Evolutionary conservation across 2,797 vertebrate genomes (phyloP).

Genomic region (Heliangelus exortis): DNA sequence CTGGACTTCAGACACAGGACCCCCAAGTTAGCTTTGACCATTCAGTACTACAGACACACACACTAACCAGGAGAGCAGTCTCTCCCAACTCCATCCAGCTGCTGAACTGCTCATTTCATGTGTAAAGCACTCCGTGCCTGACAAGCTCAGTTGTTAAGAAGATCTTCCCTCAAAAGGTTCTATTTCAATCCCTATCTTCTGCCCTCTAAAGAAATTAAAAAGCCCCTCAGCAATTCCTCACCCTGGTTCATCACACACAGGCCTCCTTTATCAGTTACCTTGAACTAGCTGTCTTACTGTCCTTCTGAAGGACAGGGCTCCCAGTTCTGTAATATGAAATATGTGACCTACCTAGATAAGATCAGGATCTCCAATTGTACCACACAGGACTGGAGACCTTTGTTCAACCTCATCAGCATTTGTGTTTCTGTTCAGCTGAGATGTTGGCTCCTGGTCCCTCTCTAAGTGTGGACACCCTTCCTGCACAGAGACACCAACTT

Average conservation of each 20-base stretch:
- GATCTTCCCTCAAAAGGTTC: not conserved
- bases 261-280: not conserved
- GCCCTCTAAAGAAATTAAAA: not conserved
- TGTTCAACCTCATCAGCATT: not conserved
- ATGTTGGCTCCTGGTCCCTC: not conserved
- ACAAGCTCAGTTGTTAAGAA: not conserved
- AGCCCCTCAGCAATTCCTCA: not conserved
- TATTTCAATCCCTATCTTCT: not conserved
- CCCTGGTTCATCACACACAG: not conserved
- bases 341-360: rapidly evolving
- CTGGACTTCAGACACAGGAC: not conserved
- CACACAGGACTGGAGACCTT: not conserved
- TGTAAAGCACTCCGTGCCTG: not conserved
- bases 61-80: not conserved
- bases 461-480: not conserved
- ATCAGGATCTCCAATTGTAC: not conserved
- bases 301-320: not conserved
- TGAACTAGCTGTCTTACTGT: not conserved
- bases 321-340: rapidly evolving
- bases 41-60: too few species aligned
- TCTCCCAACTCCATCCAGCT: not conserved
- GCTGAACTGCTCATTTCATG: not conserved
- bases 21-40: rapidly evolving
- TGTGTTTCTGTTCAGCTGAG: not conserved
- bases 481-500: not conserved